Base-by-base conservation (phyloP, 2,797 vertebrate genomes). In the Acrossocheilus fasciatus region DNA sequence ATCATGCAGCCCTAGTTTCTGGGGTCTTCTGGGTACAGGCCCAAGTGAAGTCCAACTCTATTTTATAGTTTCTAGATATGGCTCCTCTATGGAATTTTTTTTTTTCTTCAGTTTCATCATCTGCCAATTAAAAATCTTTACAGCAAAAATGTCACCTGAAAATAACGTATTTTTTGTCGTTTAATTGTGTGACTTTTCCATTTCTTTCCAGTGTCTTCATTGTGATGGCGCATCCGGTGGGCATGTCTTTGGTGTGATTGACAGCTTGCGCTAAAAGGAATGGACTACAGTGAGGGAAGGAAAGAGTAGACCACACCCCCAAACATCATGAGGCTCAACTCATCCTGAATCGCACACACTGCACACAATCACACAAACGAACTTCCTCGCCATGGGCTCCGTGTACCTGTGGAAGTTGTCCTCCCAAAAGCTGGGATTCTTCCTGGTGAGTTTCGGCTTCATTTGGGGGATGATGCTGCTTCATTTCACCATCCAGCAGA, bases 381-480 rank as follows among this genome's bases (percentile, higher is more conserved):
- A 39, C 85, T 83, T 47, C 64, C 84, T 54, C 6, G 76, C 76
- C 74, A 87, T 87, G 87, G 80, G 82, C 45, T 85, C 82, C 14
- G 34, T 82, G 12, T 86, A 54, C 81, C n/a, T 98, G 78, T 99
- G 98, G 98, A 99, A 99, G 93, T 94, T 99, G 89, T 99, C 98
- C 0, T 99, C 98, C 89, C 98, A 99, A 95, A 99, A 99, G 95
- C 96, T 99, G 17, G 98, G 98, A 89, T 99, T 99, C 92, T 99
- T 99, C 92, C 94, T 99, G 66, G 98, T 99, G 92, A 98, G 98
- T 95, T 99, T 99, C 50, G 98, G 98, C 85, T 99, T 99, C 93
- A 99, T 99, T 94, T 99, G 98, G 98, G 98, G 98, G 83, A 99
- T 99, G 98, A 99, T 99, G 98, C 96, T 99, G 90, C 95, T 99